A percentile compares a stretch with the other conserved stretches of the same genome.
Conservation (phyloP, 2,113 vertebrate genomes). For the Ochotona curzoniae region DNA sequence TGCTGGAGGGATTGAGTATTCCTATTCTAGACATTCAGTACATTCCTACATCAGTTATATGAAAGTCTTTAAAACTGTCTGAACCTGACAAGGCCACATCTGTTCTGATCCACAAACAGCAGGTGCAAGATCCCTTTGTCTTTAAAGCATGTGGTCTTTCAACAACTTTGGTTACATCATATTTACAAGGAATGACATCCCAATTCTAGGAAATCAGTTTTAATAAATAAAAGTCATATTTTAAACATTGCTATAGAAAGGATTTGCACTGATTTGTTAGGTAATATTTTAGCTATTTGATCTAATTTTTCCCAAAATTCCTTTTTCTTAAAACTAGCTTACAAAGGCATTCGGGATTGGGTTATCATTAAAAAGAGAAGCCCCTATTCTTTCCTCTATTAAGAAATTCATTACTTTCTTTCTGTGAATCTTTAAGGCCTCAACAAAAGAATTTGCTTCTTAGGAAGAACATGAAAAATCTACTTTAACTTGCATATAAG, state of each 20-base stretch:
- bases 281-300: slow-evolving; percentile 3
- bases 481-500: neutral
- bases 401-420: slow-evolving; percentile 21
- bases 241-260: slow-evolving; percentile 12
- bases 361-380: neutral
- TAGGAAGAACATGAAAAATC: slow-evolving; percentile 18
- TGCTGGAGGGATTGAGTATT: neutral
- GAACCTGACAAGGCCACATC: neutral
- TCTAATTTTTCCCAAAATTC: neutral
- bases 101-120: neutral
- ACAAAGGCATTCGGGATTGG: neutral
- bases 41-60: neutral
- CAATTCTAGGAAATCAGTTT: slow-evolving; percentile 38
- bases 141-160: neutral
- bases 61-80: slow-evolving; percentile 29
- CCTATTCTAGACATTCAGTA: neutral
- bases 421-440: neutral
- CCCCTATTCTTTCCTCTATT: neutral
- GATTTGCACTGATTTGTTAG: neutral
- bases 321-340: neutral
- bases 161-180: neutral
- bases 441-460: neutral
- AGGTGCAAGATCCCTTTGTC: neutral
- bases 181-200: slow-evolving; percentile 25
- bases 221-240: slow-evolving; percentile 26